Evolutionary conservation across 2,797 vertebrate genomes (phyloP).

Genomic region (Synaphobranchus kaupii): DNA sequence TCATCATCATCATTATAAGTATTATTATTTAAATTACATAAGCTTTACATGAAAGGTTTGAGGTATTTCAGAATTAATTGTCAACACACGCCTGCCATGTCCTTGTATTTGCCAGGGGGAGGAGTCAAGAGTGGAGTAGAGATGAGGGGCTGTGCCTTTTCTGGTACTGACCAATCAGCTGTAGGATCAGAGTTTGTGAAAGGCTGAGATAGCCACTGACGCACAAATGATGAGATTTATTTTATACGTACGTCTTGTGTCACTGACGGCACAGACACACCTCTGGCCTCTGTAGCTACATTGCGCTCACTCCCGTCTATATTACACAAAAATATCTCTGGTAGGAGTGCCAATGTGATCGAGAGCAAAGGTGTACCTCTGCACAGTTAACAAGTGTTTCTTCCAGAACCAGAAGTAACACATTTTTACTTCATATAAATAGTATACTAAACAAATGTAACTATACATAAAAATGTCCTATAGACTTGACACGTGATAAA

Average conservation of each 20-base stretch:
- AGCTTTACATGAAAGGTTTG: slow-evolving; percentile 99
- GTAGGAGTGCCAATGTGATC: slow-evolving; percentile 61
- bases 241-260: slow-evolving; percentile 21
- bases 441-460: slow-evolving; percentile 43
- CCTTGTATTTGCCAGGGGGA: slow-evolving; percentile 73
- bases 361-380: slow-evolving; percentile 49
- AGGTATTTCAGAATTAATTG: slow-evolving; percentile 99
- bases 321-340: slow-evolving; percentile 77
- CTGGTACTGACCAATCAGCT: slow-evolving; percentile 60
- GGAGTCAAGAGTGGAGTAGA: slow-evolving; percentile 72
- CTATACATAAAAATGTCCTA: slow-evolving; percentile 70
- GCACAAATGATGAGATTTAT: slow-evolving; percentile 35
- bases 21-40: slow-evolving; percentile 92
- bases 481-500: slow-evolving; percentile 80
- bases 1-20: slow-evolving; percentile 79
- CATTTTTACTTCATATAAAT: slow-evolving; percentile 71
- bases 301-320: slow-evolving; percentile 63
- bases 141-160: slow-evolving; percentile 49
- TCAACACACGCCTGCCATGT: slow-evolving; percentile 88
- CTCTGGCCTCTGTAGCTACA: slow-evolving; percentile 50
- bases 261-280: slow-evolving; percentile 49
- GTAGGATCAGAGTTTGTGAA: slow-evolving; percentile 69
- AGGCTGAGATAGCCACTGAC: slow-evolving; percentile 47
- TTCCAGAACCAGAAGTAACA: slow-evolving; percentile 66
- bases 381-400: slow-evolving; percentile 53